Evolutionary conservation across 2,113 vertebrate species (phyloP).

Genomic region (Motacilla alba): DNA sequence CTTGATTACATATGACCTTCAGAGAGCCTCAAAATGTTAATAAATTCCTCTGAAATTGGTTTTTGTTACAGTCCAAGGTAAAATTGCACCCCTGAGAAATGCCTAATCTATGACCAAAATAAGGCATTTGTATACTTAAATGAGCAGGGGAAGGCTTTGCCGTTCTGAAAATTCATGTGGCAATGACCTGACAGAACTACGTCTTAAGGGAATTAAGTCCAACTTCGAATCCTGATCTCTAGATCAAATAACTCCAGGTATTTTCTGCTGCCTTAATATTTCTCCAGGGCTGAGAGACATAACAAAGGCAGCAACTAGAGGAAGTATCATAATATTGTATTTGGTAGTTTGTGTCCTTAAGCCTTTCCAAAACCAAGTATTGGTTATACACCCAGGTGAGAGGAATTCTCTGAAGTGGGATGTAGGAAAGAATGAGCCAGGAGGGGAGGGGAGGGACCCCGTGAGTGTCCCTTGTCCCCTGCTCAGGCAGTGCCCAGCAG

Average conservation of each 20-base stretch:
- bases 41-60: background rate
- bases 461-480: rapidly evolving
- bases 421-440: background rate
- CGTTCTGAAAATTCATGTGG: background rate
- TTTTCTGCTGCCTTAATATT: background rate
- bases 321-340: background rate
- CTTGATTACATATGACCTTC: constrained; percentile 1
- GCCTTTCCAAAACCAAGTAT: background rate
- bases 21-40: background rate
- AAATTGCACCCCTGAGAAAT: background rate
- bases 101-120: background rate
- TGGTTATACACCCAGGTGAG: too few species aligned
- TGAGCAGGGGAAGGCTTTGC: background rate
- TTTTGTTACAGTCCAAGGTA: background rate
- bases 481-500: background rate
- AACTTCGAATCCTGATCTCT: background rate
- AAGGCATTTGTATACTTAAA: background rate
- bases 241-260: background rate
- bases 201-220: background rate
- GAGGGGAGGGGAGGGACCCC: too few species aligned
- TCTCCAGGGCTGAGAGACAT: background rate
- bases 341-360: background rate
- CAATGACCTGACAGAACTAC: background rate
- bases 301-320: background rate
- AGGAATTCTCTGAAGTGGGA: background rate